A percentile compares a stretch with the other conserved stretches of the same genome.
Evolutionary conservation across 35 echinoderm and acorn worm species (phyloP).

Genomic region (Acanthaster planci): DNA sequence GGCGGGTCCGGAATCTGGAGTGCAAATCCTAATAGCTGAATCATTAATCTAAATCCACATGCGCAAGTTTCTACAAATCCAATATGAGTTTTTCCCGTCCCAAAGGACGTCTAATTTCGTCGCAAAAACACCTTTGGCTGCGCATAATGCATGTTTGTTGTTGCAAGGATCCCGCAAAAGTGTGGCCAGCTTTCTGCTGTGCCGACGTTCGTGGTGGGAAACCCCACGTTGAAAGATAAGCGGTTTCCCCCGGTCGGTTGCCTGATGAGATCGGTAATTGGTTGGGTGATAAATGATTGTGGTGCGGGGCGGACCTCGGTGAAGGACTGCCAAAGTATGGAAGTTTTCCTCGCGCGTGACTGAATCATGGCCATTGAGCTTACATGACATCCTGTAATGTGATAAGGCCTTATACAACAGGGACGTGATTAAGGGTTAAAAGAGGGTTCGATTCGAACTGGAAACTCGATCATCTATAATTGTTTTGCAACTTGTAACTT

Average conservation of each 20-base stretch:
- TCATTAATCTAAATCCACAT: slow-evolving; percentile 2
- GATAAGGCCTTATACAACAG: too few relatives aligned
- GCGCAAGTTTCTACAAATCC: background rate
- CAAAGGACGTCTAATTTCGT: background rate
- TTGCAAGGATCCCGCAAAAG: slow-evolving; percentile 17
- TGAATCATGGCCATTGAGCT: too few relatives aligned
- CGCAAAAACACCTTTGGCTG: background rate
- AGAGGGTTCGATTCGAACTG: too few relatives aligned
- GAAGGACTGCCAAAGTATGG: too few relatives aligned
- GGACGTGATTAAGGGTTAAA: too few relatives aligned
- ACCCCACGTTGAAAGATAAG: background rate
- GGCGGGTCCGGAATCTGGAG: too few relatives aligned
- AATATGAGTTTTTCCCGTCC: background rate
- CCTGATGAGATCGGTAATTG: background rate
- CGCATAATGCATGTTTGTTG: slow-evolving; percentile 15
- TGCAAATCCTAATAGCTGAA: too few relatives aligned
- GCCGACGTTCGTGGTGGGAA: background rate
- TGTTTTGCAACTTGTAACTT: too few relatives aligned
- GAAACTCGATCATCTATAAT: too few relatives aligned
- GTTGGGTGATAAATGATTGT: slow-evolving; percentile 7
- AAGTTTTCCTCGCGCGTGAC: too few relatives aligned
- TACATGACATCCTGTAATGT: too few relatives aligned
- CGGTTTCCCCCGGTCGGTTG: background rate
- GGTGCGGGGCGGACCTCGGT: background rate
- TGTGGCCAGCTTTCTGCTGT: background rate